Conservation (phyloP, 2,797 vertebrate species). For the Muscicapa striata region DNA sequence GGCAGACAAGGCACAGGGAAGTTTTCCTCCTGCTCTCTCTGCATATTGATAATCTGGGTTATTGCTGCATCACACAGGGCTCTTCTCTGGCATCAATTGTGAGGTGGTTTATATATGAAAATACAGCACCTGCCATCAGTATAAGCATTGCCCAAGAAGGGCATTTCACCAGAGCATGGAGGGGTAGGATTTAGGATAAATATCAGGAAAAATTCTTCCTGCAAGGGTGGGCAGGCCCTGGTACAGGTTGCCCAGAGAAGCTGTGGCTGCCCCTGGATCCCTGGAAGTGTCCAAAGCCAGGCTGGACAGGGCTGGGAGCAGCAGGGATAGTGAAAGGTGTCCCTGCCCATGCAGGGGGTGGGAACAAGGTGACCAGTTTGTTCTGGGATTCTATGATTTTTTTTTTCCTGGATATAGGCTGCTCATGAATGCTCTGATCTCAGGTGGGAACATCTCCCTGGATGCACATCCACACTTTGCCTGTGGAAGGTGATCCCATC, state of each 20-base stretch:
- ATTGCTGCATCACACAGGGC: neutral
- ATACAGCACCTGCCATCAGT: neutral
- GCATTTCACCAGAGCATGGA: neutral
- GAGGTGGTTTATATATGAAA: neutral
- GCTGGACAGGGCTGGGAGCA: neutral
- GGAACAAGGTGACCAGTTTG: neutral
- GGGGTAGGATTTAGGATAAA: neutral
- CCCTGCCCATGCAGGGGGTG: no score
- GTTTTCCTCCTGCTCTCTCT: neutral
- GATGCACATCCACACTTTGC: neutral
- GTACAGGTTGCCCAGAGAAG: accelerated
- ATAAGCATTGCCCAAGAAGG: neutral
- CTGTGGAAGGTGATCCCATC: neutral
- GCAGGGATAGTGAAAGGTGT: no score
- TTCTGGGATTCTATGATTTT: neutral
- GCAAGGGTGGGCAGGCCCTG: accelerated
- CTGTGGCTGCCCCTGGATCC: neutral
- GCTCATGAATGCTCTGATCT: neutral
- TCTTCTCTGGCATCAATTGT: neutral
- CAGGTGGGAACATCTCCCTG: neutral
- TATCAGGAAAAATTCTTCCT: neutral
- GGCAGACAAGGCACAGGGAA: neutral
- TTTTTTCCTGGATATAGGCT: neutral
- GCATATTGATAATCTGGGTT: neutral
- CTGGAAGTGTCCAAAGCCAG: neutral